Evolutionary conservation across 2,888 invertebrate genomes (phyloP), one percentile per base, ranked within the genome.

Genomic region (Monopis laevigella): DNA sequence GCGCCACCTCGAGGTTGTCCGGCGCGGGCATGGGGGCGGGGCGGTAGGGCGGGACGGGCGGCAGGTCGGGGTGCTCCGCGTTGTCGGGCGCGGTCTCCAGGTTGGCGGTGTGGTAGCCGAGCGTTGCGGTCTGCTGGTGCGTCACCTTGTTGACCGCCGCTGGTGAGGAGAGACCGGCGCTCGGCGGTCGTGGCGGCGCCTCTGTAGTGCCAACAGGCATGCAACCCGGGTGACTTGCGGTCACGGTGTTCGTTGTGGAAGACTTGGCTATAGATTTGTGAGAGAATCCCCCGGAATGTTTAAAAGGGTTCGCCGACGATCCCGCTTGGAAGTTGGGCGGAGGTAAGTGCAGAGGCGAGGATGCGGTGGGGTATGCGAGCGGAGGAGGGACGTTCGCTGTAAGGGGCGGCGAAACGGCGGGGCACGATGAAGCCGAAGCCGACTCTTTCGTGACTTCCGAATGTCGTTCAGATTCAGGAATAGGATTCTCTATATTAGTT

Each of bases 11-110:
- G 52, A 82, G 64, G 54, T 85, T 85, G 44, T 85, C 85, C 1
- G 82, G 80, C 39, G 74, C 59, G 39, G 60, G 65, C 16, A 62
- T 66, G 8, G 63, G 51, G 13, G 65, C 47, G 26, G 65, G 52
- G 45, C 59, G 45, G 1, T 59, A 55, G 35, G 63, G 54, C 2
- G 27, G 13, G 19, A 61, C 49, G 47, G 63, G 67, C 3, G 72
- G 75, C 44, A 68, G 75, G 56, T 86, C 86, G 0, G 86, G 85
- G 42, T 85, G 78, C 59, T 88, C 89, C 1, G 86, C 86, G 58
- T 88, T 88, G 57, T 88, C 88, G 2, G 87, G 86, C 2, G 85
- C 75, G 3, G 85, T 84, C 64, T 88, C 87, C 46, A 87, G 69
- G 61, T 88, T 87, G 2, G 84, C 84, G 7, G 59, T 56, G 43